Base-by-base conservation (phyloP, 2,113 vertebrate species). In the Falco punctatus region DNA sequence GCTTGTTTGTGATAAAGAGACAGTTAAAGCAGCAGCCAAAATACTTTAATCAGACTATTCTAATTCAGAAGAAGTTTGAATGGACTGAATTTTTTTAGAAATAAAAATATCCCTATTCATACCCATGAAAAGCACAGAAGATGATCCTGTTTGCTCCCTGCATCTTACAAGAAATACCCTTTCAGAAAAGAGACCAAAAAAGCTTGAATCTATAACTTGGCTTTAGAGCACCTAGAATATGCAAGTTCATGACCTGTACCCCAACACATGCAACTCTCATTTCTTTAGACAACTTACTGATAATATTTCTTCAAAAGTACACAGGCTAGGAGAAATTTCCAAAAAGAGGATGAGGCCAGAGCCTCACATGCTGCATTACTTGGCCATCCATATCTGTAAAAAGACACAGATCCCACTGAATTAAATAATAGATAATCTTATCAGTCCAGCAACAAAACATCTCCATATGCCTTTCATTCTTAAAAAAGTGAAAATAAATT, bases 1-100 rank as follows among this genome's bases (percentile, higher is more conserved):
- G 38, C 9, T 74, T 77, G 7, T 58, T 90, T 82, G 20, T 40
- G 51, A 75, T 20, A 79, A 86, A 64, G 18, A 81, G 55, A 26
- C 23, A 70, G 62, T 61, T 72, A 66, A 81, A 94, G 38, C 27
- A 88, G 81, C 6, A 51, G 23, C 11, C 42, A 72, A 88, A 95
- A 84, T 80, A 88, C 16, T 82, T 92, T 79, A 79, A 71, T 75
- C 55, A 81, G 54, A 82, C 84, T 62, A 81, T 67, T 81, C 1
- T 30, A 44, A 69, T 59, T 62, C 55, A 75, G 51, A 85, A 73
- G 42, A 17, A 78, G 16, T 81, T 75, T 51, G 17, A 78, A 81
- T 26, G 5, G 17, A 28, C 15, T 65, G 59, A 75, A 67, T 81
- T 84, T 92, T 91, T 5, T 57, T 49, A 87, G 35, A 82, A 95